phyloP scores from a whole-genome alignment of 2,797 vertebrate genomes.

The Anguilla obscura region DNA sequence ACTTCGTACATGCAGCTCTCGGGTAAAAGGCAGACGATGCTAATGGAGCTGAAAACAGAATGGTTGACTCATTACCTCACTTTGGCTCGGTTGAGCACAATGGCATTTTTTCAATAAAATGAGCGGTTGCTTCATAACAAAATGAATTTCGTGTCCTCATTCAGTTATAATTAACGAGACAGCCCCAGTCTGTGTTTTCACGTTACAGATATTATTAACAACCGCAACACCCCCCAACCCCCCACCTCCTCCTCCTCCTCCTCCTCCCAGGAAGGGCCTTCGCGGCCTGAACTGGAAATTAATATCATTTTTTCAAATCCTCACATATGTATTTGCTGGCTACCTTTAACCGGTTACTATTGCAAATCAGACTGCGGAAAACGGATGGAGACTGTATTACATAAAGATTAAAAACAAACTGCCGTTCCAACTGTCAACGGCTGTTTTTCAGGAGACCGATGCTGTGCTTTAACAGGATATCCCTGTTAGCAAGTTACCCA shows the following conservation, averaged over 20 bases:
- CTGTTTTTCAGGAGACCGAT: conserved; percentile 33
- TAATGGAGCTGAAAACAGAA: background rate
- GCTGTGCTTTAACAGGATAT: conserved; percentile 53
- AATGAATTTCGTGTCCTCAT: background rate
- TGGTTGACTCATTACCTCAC: background rate
- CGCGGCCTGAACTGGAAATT: background rate
- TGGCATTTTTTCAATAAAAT: background rate
- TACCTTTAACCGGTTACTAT: background rate
- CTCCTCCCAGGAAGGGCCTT: background rate
- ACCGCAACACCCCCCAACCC: background rate
- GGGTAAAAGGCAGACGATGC: background rate
- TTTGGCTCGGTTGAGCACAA: background rate
- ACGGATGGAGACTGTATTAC: background rate
- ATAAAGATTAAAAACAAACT: conserved; percentile 28
- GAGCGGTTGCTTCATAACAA: background rate
- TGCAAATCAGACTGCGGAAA: background rate
- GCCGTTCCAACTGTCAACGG: conserved; percentile 16
- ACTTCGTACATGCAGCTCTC: background rate
- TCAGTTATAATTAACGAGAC: background rate
- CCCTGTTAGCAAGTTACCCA: conserved; percentile 65
- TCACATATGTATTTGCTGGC: background rate
- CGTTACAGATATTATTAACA: conserved; percentile 1
- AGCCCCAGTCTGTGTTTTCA: background rate
- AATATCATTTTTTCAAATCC: background rate
- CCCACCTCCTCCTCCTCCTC: too few species aligned